Conservation (phyloP, 92 coral and sea anemone species). For the Actinostola sp. region DNA sequence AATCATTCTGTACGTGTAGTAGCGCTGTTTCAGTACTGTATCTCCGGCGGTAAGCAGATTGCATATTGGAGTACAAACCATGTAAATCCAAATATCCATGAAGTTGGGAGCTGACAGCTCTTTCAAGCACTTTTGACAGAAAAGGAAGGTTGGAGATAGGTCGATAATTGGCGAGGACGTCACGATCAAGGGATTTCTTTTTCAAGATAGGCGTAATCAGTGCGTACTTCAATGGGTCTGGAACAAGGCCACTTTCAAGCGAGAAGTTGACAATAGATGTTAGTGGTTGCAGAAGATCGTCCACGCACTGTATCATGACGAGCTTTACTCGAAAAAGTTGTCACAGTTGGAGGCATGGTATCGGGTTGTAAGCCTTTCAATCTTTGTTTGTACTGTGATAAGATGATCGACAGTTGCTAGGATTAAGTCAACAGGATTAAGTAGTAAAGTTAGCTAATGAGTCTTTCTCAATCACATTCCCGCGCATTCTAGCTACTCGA, state of each 20-base stretch:
- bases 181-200: conserved; percentile 10
- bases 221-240: conserved; percentile 10
- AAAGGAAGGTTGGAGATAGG: conserved; percentile 44
- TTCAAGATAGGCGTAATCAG: conserved; percentile 20
- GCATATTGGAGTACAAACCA: conserved; percentile 11
- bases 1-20: conserved; percentile 11
- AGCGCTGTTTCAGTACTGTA: conserved; percentile 36
- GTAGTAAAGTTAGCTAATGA: too few relatives aligned
- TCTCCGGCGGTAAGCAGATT: conserved; percentile 34
- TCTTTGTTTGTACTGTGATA: too few relatives aligned
- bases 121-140: conserved; percentile 24
- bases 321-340: too few relatives aligned
- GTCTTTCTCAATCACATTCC: too few relatives aligned
- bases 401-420: too few relatives aligned
- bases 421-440: too few relatives aligned
- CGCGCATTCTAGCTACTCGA: too few relatives aligned
- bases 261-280: conserved; percentile 23
- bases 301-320: neutral
- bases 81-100: conserved; percentile 18
- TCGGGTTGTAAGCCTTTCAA: too few relatives aligned
- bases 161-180: conserved; percentile 8
- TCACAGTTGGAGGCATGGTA: too few relatives aligned
- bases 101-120: conserved; percentile 22
- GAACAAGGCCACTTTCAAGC: conserved; percentile 16
- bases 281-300: neutral